Evolutionary conservation across 64 coral and sea anemone species (phyloP), one percentile per base, ranked within the genome.

Genomic region (Pocillopora damicornis): DNA sequence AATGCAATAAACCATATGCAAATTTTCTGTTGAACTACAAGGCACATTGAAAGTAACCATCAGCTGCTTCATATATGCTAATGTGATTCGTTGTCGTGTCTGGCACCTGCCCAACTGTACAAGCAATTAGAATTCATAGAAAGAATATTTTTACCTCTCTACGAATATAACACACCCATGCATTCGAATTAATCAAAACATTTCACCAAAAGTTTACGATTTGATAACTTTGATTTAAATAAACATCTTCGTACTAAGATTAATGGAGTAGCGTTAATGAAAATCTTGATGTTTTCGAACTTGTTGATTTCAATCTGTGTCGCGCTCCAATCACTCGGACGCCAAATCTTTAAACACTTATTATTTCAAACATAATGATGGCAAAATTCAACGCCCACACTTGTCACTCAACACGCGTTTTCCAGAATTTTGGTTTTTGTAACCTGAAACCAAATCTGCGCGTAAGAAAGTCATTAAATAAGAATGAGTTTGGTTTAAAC

Each of bases 21-120:
- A 85, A 85, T 85, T 73, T 58, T 72, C 42, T 72, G 81, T 85
- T 73, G 37, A 85, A 85, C 71, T 42, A 71, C 18, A 37, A 71
- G 65, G 13, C 37, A n/a, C 37, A 85, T 65, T 51, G 42, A 51
- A 51, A 85, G 56, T 71, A 16, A 22, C 5, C 15, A 12, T 14
- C 81, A 65, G 81, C 63, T 85, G 81, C 64, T 45, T 85, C 38
- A 13, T 58, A 73, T 85, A 85, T 85, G 81, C 81, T 85, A 85
- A 85, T 85, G 15, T 85, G 63, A 85, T 85, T 73, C 81, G 81
- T 42, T 67, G 81, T 72, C 81, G 72, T 5, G 63, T 20, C 42
- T 26, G 38, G 11, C 81, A 73, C 81, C 81, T 85, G 81, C 22
- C 22, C 37, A 26, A 16, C 61, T 66, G 65, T 67, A 13, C 15